Conservation (phyloP, 2,888 invertebrate genomes). For the Dynastes grantii region DNA sequence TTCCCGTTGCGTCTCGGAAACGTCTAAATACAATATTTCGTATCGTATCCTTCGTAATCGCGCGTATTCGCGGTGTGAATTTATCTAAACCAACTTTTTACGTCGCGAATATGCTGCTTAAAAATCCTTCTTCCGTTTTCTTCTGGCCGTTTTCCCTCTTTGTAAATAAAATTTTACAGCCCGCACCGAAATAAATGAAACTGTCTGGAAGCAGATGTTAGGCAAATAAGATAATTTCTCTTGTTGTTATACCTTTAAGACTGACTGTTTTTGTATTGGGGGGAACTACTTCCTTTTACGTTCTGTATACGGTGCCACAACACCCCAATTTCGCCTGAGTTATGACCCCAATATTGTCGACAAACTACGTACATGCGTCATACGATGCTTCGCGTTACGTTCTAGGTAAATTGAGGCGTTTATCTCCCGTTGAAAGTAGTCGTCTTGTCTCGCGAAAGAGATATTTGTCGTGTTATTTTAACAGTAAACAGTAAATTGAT, state of each 20-base stretch:
- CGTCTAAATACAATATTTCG: too few relatives aligned
- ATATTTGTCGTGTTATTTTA: neutral
- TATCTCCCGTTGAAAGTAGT: neutral
- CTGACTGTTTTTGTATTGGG: constrained; percentile 36
- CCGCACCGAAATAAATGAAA: constrained; percentile 21
- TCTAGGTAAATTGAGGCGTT: constrained; percentile 39
- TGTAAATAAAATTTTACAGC: constrained; percentile 34
- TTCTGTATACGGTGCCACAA: constrained; percentile 17
- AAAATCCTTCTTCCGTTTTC: neutral
- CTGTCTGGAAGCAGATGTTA: constrained; percentile 39
- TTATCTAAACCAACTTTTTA: constrained; percentile 10
- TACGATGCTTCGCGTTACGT: constrained; percentile 6
- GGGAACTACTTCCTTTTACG: constrained; percentile 14
- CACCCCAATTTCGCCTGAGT: constrained; percentile 52
- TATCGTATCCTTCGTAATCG: too few relatives aligned
- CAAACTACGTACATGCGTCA: constrained; percentile 53
- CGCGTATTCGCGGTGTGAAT: neutral
- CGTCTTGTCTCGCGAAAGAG: neutral
- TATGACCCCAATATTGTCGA: constrained; percentile 53
- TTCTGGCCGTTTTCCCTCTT: neutral
- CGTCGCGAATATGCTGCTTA: neutral
- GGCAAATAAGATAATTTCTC: constrained; percentile 41
- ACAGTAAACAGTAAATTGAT: too few relatives aligned
- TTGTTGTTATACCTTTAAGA: constrained; percentile 38
- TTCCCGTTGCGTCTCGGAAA: too few relatives aligned